Conservation (phyloP, 2,888 invertebrate genomes). For the Microctonus hyperodae region DNA sequence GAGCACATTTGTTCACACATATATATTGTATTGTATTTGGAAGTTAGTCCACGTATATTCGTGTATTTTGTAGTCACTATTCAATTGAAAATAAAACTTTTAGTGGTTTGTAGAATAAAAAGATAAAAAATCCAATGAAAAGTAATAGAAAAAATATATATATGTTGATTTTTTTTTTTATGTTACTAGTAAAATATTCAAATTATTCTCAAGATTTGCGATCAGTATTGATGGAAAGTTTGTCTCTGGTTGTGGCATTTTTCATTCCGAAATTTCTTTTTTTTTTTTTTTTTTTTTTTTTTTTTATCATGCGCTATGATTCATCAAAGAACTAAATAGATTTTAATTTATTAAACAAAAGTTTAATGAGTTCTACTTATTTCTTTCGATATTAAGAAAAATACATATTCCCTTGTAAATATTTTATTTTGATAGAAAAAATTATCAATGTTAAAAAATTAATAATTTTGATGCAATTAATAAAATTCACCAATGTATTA, state of each 20-base stretch:
- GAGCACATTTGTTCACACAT: not conserved
- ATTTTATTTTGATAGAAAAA: too few relatives aligned
- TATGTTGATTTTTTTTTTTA: too few relatives aligned
- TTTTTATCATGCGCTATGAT: too few relatives aligned
- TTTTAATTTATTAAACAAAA: too few relatives aligned
- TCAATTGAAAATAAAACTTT: not conserved
- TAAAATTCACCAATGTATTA: not conserved
- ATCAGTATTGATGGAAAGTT: not conserved
- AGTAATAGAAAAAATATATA: not conserved
- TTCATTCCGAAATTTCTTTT: not conserved
- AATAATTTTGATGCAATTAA: not conserved
- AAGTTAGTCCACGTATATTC: constrained; percentile 2
- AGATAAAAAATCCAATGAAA: not conserved
- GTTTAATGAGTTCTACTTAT: too few relatives aligned
- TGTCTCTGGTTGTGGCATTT: too few relatives aligned
- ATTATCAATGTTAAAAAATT: too few relatives aligned
- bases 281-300: too few relatives aligned
- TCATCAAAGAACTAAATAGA: too few relatives aligned
- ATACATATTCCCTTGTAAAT: too few relatives aligned
- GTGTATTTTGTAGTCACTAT: not conserved
- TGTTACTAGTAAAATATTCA: too few relatives aligned
- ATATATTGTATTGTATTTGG: not conserved
- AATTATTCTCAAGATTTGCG: not conserved
- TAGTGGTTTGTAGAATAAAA: not conserved
- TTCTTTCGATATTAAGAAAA: too few relatives aligned